Base-by-base conservation (phyloP, 2,113 vertebrate genomes). In the Hippoglossus stenolepis region DNA sequence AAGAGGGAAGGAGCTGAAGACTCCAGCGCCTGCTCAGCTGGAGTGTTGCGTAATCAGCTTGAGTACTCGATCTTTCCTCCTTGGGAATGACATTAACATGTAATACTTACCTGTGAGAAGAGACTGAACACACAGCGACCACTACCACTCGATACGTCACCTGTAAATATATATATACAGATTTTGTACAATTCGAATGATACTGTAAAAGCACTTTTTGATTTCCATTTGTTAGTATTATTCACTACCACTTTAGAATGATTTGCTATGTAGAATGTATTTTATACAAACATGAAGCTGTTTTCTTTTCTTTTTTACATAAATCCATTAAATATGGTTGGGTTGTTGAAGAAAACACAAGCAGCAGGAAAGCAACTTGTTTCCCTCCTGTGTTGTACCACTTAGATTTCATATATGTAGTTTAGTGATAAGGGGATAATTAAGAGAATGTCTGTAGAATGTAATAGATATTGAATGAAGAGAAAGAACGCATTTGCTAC, bases 181-280 rank as follows among this genome's bases (percentile, higher is more conserved):
- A 24, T 84, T 82, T 79, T 87, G 24, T 78, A 80, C 77, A 66
- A 68, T 21, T 79, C 20, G 4, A 76, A 70, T 56, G 18, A 72
- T 70, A 71, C 73, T 81, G 69, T 82, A 62, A 85, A 84, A 75
- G 83, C 88, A 87, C 88, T 87, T 85, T 59, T 73, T 31, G 31
- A 31, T 31, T 23, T 68, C 28, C 6, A 65, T 31, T 31, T 60
- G 5, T 31, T 84, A 87, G 75, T 75, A 18, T 80, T 80, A 73
- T 38, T 69, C 70, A 80, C 76, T 49, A 79, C 40, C 74, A 56
- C 68, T 72, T 47, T 73, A 40, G 40, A 57, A 70, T 40, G 49
- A 71, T 56, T 69, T 70, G 63, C 2, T 47, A 53, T 2, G 23
- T 81, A 82, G 73, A n/a, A 72, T 83, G 59, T 81, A 61, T 80